Evolutionary conservation across 2,113 vertebrate species (phyloP), one percentile per base, ranked within the genome.

Genomic region (Pimephales promelas): DNA sequence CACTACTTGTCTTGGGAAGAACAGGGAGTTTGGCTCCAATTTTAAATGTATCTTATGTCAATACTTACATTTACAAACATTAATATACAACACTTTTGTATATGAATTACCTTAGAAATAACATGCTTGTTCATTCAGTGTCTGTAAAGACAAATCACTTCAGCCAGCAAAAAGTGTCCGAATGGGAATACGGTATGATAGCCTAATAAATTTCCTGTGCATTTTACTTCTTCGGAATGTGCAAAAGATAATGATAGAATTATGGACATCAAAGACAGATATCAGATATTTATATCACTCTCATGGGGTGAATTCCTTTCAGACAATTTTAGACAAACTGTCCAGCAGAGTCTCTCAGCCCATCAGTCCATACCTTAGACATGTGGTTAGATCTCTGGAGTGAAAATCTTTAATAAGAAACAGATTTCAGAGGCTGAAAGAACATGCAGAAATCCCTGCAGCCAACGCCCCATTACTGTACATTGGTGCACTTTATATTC

Each of bases 351-450:
- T n/a, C n/a, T 82, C 49, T 52, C 45, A 70, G 59, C 52, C 31
- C 18, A 24, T 71, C 24, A 56, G 62, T 47, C 64, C 31, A 74
- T 57, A 59, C 26, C 31, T 71, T 56, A 22, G 22, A 54, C 75
- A 56, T 66, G 81, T 72, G 61, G 26, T 11, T 56, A 47, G 43
- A 47, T 85, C 54, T 64, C 62, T n/a, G 22, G 18, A 81, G 81
- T 56, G 64, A 79, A 84, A 68, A 78, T 66, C 34, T 61, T 82
- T 86, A 86, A 88, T 66, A 73, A 82, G 78, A 83, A 88, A 81
- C 87, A 88, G 62, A 86, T 74, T 87, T 71, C 24, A 73, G 57
- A 75, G 26, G 34, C 56, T 78, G 36, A 54, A 59, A 84, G 64
- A 72, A 57, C 75, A 86, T 81, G 82, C 43, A 81, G 54, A 76